Evolutionary conservation across 2,797 vertebrate genomes (phyloP), one percentile per base, ranked within the genome.

Genomic region (Pristis pectinata): DNA sequence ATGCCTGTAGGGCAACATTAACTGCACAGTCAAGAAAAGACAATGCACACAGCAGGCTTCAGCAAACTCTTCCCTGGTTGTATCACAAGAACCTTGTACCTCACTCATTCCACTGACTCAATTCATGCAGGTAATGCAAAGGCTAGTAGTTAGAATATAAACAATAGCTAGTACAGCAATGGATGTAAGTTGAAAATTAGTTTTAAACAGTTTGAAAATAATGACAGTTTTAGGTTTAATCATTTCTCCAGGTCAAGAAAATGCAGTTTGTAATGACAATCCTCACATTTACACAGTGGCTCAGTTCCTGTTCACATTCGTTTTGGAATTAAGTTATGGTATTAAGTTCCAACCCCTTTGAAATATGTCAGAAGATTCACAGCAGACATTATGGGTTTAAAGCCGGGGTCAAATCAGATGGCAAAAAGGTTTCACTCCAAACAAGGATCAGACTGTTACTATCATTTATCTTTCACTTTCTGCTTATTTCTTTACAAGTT

Each of bases 1-100:
- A 98, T 99, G 98, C 97, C 98, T 99, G 97, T 94, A 96, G 96
- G 96, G 97, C 96, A 97, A 97, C 95, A 95, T 96, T 96, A 97
- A 96, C 67, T 95, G 96, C 83, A 56, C 94, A 96, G 96, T 97
- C 95, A 97, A 87, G 95, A 96, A 96, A 96, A 96, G 96, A 95
- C 95, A 94, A 94, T 95, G 95, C 95, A 94, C 95, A 95, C 27
- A 95, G 95, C 95, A 94, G 95, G 95, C 15, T 95, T 95, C 79
- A 95, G 95, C 95, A 95, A 95, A 96, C 91, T 95, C 96, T 95
- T 95, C 95, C 96, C 95, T 61, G 94, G 95, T 95, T 95, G 95
- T 96, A 95, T 95, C 89, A 95, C 95, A 97, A 96, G 95, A 95
- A 95, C 94, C 94, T 56, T 85, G 64, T 93, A 70, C 87, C 82